Percentiles rank a stretch among this genome's conserved stretches.
Conservation (phyloP, 2,888 invertebrate species). For the Hyalella azteca region DNA sequence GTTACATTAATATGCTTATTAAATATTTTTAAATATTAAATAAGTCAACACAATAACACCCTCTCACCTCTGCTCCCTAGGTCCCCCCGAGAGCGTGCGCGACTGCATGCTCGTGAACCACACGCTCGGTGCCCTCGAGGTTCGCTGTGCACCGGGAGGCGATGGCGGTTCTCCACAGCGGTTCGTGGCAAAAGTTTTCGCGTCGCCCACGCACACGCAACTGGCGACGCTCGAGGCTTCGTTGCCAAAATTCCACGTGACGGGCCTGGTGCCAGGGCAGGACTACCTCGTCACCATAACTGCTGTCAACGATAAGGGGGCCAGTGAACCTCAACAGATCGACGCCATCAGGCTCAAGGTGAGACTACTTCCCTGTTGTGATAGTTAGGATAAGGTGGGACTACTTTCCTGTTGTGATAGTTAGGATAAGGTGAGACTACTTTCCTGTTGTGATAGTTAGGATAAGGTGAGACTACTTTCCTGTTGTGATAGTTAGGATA, state of each 20-base stretch:
- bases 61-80: no score
- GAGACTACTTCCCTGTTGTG: no score
- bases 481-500: no score
- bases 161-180: conserved; percentile 53
- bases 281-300: conserved; percentile 57
- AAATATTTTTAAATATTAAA: no score
- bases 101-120: conserved; percentile 55
- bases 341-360: conserved; percentile 56
- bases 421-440: no score
- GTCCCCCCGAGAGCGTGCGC: conserved; percentile 54
- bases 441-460: no score
- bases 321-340: conserved; percentile 55
- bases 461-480: no score
- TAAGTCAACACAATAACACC: no score
- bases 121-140: conserved; percentile 54
- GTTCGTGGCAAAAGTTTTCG: conserved; percentile 54
- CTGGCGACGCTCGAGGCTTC: conserved; percentile 47
- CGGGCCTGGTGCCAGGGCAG: conserved; percentile 52
- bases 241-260: conserved; percentile 53
- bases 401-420: no score
- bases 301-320: conserved; percentile 55
- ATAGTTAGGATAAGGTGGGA: no score
- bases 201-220: conserved; percentile 52
- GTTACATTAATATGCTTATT: no score
- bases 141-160: conserved; percentile 51